Evolutionary conservation across 2,113 vertebrate species (phyloP).

Genomic region (Oryzias woworae): DNA sequence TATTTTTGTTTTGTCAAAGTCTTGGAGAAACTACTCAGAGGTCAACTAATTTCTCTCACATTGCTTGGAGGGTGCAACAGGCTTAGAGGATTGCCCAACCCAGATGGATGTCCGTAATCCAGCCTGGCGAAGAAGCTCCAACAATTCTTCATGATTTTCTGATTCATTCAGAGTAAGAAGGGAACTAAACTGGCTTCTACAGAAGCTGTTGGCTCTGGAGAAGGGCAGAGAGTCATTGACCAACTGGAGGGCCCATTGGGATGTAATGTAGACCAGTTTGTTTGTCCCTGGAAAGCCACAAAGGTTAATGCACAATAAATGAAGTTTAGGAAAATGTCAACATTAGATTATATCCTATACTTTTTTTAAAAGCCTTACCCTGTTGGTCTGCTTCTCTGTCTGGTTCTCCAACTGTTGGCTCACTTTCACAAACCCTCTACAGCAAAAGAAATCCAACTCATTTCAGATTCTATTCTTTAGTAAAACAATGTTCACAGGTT

Average conservation of each 20-base stretch:
- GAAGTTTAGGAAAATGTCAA: background rate
- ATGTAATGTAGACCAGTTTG: constrained; percentile 59
- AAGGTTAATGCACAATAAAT: background rate
- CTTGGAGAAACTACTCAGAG: background rate
- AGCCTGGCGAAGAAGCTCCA: constrained; percentile 57
- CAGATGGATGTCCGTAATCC: constrained; percentile 71
- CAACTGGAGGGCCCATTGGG: constrained; percentile 71
- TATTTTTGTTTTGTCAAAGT: background rate
- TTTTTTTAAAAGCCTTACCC: constrained; percentile 55
- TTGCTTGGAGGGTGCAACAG: constrained; percentile 47
- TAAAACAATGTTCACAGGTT: background rate
- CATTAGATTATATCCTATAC: background rate
- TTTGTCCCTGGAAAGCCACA: constrained; percentile 46
- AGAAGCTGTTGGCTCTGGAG: constrained; percentile 78
- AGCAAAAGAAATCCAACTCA: constrained; percentile 18
- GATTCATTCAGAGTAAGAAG: constrained; percentile 51
- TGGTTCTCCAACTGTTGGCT: constrained; percentile 53
- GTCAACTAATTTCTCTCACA: constrained; percentile 54
- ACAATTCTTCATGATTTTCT: constrained; percentile 28
- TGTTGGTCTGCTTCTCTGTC: constrained; percentile 30
- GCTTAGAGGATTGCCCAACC: constrained; percentile 57
- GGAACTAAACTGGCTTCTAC: constrained; percentile 79
- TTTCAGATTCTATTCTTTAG: background rate
- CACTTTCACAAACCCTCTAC: constrained; percentile 60
- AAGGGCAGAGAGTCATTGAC: constrained; percentile 76